Percentiles rank a stretch among this genome's conserved stretches.
phyloP scores from a whole-genome alignment of 2,797 vertebrate species.

The Karalla daura region DNA sequence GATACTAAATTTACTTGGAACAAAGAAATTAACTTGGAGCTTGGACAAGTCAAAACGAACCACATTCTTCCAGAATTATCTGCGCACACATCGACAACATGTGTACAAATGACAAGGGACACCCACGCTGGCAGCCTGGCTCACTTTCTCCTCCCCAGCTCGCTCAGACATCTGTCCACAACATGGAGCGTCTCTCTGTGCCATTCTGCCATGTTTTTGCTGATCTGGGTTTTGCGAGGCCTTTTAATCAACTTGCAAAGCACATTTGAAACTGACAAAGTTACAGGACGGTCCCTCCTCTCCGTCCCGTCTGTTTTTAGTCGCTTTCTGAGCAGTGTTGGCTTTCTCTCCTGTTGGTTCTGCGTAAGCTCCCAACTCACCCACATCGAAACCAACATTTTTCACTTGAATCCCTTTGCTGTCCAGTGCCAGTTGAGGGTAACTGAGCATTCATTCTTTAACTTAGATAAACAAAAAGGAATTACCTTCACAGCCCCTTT shows the following conservation, averaged over 20 bases:
- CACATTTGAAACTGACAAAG: constrained; percentile 47
- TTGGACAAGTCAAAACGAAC: not conserved
- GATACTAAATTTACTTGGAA: not conserved
- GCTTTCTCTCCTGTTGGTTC: constrained; percentile 24
- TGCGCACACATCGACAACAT: not conserved
- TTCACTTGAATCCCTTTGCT: constrained; percentile 41
- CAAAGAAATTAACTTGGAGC: not conserved
- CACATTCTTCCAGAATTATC: not conserved
- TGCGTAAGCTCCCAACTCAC: constrained; percentile 36
- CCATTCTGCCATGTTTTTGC: constrained; percentile 61
- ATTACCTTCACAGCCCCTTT: constrained; percentile 36
- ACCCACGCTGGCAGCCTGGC: constrained; percentile 9
- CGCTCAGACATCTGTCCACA: constrained; percentile 77
- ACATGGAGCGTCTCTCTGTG: constrained; percentile 64
- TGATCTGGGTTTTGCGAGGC: constrained; percentile 65
- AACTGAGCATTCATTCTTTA: constrained; percentile 56
- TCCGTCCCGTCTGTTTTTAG: constrained; percentile 52
- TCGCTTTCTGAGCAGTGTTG: constrained; percentile 32
- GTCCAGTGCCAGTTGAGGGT: constrained; percentile 43
- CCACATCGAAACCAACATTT: constrained; percentile 51
- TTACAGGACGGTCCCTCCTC: constrained; percentile 32
- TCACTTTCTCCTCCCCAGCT: constrained; percentile 56
- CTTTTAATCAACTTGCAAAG: constrained; percentile 69
- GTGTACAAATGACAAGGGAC: constrained; percentile 18
- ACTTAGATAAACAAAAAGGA: constrained; percentile 62